Evolutionary conservation across 2,888 invertebrate genomes (phyloP).

Genomic region (Sesia bembeciformis): DNA sequence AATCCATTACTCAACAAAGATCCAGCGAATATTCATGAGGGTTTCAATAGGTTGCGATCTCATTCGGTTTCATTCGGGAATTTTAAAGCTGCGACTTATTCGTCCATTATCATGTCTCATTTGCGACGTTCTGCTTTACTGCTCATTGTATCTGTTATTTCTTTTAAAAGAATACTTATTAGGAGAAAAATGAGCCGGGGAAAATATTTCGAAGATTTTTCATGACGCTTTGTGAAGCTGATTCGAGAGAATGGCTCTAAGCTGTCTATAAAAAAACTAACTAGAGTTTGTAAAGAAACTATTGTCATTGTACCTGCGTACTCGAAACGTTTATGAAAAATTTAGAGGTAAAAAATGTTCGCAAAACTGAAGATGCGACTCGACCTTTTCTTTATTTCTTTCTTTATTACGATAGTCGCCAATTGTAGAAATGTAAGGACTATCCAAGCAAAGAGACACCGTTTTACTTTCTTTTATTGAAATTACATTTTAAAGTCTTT

Average conservation of each 20-base stretch:
- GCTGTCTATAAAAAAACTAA: not conserved
- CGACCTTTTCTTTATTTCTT: too few species aligned
- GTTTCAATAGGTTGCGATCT: too few species aligned
- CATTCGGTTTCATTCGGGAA: not conserved
- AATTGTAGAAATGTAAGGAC: too few species aligned
- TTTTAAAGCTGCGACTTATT: constrained; percentile 33
- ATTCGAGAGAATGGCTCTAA: not conserved
- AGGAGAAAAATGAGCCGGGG: constrained; percentile 24
- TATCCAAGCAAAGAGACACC: too few species aligned
- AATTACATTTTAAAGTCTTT: too few species aligned
- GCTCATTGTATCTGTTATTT: constrained; percentile 30
- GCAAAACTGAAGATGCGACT: too few species aligned
- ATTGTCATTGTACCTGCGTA: too few species aligned
- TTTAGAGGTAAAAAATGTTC: too few species aligned
- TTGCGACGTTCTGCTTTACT: constrained; percentile 21
- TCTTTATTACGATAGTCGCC: too few species aligned
- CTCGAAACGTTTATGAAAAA: too few species aligned
- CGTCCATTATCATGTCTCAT: constrained; percentile 36
- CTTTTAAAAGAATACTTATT: constrained; percentile 35
- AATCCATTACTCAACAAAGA: not conserved
- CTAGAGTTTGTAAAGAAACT: too few species aligned
- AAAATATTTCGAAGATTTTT: constrained; percentile 26
- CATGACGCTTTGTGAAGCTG: constrained; percentile 21
- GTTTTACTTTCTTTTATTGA: too few species aligned
- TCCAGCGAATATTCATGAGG: not conserved